A percentile compares a stretch with the other conserved stretches of the same genome.
Conservation (phyloP, 2,797 vertebrate species). For the Pantherophis alleghaniensis region DNA sequence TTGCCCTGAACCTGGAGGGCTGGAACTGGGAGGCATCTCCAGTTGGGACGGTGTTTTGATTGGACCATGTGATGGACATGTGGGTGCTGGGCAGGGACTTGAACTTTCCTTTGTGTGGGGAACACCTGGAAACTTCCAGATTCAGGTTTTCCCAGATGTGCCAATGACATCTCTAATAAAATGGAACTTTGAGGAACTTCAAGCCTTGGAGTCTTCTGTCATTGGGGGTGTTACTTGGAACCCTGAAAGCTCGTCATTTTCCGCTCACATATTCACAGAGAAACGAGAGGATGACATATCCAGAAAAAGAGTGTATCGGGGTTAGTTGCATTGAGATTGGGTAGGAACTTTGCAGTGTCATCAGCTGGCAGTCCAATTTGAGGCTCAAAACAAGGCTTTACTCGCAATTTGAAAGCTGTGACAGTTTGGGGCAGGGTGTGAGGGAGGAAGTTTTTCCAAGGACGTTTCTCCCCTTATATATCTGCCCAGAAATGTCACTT, state of each 20-base stretch:
- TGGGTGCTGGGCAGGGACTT: no score
- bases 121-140: no score
- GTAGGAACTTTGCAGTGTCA: neutral
- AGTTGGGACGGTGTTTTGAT: no score
- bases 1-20: no score
- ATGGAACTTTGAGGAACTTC: no score
- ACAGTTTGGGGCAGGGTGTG: neutral
- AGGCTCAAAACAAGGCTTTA: neutral
- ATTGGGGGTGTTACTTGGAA: no score
- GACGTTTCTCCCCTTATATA: neutral
- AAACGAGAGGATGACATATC: neutral
- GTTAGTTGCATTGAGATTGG: neutral
- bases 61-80: no score
- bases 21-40: no score
- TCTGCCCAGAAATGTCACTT: neutral
- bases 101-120: no score
- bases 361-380: neutral
- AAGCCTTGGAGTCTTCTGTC: no score
- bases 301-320: neutral
- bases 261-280: neutral
- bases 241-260: neutral
- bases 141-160: no score
- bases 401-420: neutral
- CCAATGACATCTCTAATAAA: no score
- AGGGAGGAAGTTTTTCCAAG: neutral